phyloP scores from a whole-genome alignment of 1,140 invertebrate genomes.

The Vanessa atalanta region DNA sequence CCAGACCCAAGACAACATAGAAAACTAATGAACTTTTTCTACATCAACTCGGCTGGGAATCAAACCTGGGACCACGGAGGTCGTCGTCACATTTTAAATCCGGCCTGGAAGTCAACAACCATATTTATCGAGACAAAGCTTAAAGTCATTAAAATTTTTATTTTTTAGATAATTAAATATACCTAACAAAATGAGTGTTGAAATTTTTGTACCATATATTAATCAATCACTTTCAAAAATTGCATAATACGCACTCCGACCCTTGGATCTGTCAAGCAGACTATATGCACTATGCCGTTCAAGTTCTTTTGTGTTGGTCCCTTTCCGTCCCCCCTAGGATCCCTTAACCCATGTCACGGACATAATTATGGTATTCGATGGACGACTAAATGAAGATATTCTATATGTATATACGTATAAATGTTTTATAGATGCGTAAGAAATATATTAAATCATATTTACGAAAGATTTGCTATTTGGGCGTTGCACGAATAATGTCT shows the following conservation, averaged over 20 bases:
- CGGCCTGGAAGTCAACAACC: too few species aligned
- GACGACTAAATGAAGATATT: neutral
- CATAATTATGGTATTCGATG: constrained; percentile 6
- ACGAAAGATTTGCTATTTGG: too few species aligned
- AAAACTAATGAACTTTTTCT: too few species aligned
- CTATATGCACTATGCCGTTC: neutral
- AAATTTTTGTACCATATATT: neutral
- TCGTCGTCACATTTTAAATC: too few species aligned
- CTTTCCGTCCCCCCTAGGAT: constrained; percentile 4
- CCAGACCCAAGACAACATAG: too few species aligned
- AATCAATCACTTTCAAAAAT: neutral
- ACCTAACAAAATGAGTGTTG: neutral
- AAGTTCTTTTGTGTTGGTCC: constrained; percentile 9
- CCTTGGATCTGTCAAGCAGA: neutral
- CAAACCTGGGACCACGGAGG: too few species aligned
- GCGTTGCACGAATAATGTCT: too few species aligned
- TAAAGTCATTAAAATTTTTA: too few species aligned
- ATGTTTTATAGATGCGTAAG: too few species aligned
- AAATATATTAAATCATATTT: neutral
- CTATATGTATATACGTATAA: neutral
- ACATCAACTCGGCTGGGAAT: too few species aligned
- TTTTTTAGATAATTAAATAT: neutral
- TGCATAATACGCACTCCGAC: neutral
- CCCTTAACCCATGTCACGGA: constrained; percentile 15
- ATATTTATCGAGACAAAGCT: too few species aligned